Evolutionary conservation across 2,797 vertebrate species (phyloP).

Genomic region (Carcharodon carcharias): DNA sequence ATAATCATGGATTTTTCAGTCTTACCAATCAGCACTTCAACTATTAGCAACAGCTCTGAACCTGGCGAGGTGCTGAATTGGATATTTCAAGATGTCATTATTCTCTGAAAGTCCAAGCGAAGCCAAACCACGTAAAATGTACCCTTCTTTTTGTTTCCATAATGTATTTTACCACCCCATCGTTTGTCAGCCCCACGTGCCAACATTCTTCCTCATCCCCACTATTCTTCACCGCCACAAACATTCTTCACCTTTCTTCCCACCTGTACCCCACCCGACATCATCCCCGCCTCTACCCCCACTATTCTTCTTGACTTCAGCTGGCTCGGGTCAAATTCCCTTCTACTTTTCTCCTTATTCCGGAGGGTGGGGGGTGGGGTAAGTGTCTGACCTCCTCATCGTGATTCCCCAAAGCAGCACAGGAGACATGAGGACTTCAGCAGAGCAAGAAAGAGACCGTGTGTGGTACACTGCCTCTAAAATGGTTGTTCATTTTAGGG

Average conservation of each 20-base stretch:
- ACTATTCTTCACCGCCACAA: not conserved
- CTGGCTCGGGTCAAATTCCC: not conserved
- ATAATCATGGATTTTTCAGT: not conserved
- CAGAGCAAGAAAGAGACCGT: too few relatives aligned
- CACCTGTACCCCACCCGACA: too few relatives aligned
- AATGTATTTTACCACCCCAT: not conserved
- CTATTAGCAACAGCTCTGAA: not conserved
- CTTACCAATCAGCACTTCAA: not conserved
- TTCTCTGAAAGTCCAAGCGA: not conserved
- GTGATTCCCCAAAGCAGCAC: not conserved
- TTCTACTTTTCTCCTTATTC: not conserved
- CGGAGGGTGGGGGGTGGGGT: not conserved
- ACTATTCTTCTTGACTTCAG: not conserved
- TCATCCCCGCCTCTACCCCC: not conserved
- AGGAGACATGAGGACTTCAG: not conserved
- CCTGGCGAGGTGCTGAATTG: too few relatives aligned
- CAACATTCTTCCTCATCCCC: not conserved
- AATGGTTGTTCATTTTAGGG: not conserved
- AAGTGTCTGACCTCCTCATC: not conserved
- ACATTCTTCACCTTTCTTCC: too few relatives aligned
- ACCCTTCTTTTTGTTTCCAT: not conserved
- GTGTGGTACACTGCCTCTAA: not conserved
- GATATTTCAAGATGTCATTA: not conserved
- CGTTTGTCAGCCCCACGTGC: too few relatives aligned
- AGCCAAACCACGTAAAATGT: not conserved